Conservation (phyloP, 64 coral and sea anemone species). For the Porites lutea region DNA sequence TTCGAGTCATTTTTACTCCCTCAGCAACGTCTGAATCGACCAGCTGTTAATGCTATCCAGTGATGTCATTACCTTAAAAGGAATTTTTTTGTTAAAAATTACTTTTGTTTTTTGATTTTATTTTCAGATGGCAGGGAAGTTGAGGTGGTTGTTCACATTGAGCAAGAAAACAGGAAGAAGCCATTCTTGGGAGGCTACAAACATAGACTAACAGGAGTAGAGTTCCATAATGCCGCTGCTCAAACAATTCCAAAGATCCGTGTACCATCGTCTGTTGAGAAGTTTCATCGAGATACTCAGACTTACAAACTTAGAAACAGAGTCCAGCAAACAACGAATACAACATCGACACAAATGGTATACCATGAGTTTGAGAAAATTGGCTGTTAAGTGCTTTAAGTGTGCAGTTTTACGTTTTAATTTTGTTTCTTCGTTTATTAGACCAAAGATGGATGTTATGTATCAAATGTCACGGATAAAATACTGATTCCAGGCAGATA, state of each 20-base stretch:
- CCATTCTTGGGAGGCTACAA: slow-evolving; percentile 93
- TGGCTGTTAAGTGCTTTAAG: neutral
- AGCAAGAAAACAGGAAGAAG: slow-evolving; percentile 82
- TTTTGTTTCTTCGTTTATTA: slow-evolving; percentile 24
- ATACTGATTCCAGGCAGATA: slow-evolving; percentile 86
- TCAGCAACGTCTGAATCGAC: too few relatives aligned
- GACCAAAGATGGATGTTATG: slow-evolving; percentile 99
- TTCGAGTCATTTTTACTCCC: too few relatives aligned
- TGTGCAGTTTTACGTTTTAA: neutral
- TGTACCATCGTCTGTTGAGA: slow-evolving; percentile 82
- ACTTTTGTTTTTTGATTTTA: neutral
- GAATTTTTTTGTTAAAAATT: too few relatives aligned
- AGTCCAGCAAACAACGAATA: slow-evolving; percentile 93
- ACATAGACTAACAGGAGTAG: slow-evolving; percentile 88
- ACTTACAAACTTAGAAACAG: slow-evolving; percentile 82
- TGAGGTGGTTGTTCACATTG: slow-evolving; percentile 79
- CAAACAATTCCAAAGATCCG: slow-evolving; percentile 95
- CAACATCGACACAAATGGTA: slow-evolving; percentile 99
- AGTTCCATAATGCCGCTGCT: slow-evolving; percentile 91
- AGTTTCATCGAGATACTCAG: slow-evolving; percentile 96
- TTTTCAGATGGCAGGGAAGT: slow-evolving; percentile 67
- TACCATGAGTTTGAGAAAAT: neutral
- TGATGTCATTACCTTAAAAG: too few relatives aligned
- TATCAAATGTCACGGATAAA: slow-evolving; percentile 90
- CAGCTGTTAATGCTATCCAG: too few relatives aligned